Conservation (phyloP, 2,888 invertebrate genomes). For the Habroteleia sp. region DNA sequence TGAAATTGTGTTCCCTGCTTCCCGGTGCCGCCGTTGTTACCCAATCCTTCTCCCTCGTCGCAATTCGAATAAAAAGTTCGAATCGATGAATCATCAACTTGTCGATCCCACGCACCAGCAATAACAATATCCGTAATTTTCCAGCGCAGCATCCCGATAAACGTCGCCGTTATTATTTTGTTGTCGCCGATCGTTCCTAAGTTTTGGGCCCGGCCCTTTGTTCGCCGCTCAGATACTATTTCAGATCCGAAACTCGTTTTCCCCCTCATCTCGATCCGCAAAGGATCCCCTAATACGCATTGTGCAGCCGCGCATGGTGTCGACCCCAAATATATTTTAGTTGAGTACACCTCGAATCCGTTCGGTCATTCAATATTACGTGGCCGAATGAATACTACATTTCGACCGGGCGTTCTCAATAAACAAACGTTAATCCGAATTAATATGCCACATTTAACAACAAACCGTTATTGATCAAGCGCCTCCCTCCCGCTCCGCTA, state of each 20-base stretch:
- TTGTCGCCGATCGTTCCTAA: conserved; percentile 30
- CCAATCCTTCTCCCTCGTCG: too few species aligned
- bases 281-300: conserved; percentile 64
- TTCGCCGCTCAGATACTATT: conserved; percentile 51
- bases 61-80: too few species aligned
- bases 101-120: not conserved
- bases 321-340: conserved; percentile 67
- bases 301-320: conserved; percentile 65
- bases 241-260: conserved; percentile 60
- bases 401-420: conserved; percentile 43
- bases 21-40: too few species aligned
- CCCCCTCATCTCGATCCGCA: conserved; percentile 57
- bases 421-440: conserved; percentile 57
- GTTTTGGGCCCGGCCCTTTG: conserved; percentile 42
- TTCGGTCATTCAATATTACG: conserved; percentile 67
- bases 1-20: too few species aligned
- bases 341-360: conserved; percentile 65
- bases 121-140: conserved; percentile 39
- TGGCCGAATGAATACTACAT: conserved; percentile 53
- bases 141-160: conserved; percentile 19
- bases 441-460: conserved; percentile 55
- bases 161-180: conserved; percentile 39
- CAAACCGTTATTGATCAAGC: conserved; percentile 45
- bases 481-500: conserved; percentile 3
- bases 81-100: conserved; percentile 8